Evolutionary conservation across 2,113 vertebrate species (phyloP), one percentile per base, ranked within the genome.

Genomic region (Eretmochelys imbricata): DNA sequence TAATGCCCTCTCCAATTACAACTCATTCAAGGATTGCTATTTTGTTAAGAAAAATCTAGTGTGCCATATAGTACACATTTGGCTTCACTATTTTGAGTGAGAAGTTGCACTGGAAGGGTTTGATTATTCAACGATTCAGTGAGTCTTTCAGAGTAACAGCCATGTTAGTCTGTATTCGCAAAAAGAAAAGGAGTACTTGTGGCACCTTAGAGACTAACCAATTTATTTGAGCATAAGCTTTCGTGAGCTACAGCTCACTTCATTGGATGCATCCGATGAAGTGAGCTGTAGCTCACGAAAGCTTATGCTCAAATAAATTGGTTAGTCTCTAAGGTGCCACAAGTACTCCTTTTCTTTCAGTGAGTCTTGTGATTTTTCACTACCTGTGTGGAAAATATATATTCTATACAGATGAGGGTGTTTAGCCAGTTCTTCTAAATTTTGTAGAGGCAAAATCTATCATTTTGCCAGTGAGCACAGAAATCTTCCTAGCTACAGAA

Each of bases 401-500:
- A 84, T 85, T 38, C 84, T 24, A 7, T 93, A 55, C 38, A 46
- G 50, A 76, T 55, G 50, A 86, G 53, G 69, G 62, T 17, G 29
- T n/a, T 69, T 35, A 69, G 17, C n/a, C 51, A 0, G 11, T 4
- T 20, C 27, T 25, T 84, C 59, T 85, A 49, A 85, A 11, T 80
- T 87, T 69, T 85, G 49, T 1, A 0, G 76, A 82, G 35, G 55
- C 54, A 76, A n/a, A 69, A 69, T 69, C 35, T n/a, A n/a, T n/a
- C 35, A 69, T 69, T 69, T 69, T 51, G 59, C 55, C 10, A 38
- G 29, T 38, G 62, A 51, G 90, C 53, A 91, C 51, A 46, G 78
- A 51, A 88, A 50, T 59, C 46, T 78, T 91, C 51, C 82, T 80
- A 88, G 87, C 59, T 84, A 78, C 62, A 92, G 89, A 87, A 5